Conservation (phyloP, 1,140 invertebrate species). For the Dryas iulia region DNA sequence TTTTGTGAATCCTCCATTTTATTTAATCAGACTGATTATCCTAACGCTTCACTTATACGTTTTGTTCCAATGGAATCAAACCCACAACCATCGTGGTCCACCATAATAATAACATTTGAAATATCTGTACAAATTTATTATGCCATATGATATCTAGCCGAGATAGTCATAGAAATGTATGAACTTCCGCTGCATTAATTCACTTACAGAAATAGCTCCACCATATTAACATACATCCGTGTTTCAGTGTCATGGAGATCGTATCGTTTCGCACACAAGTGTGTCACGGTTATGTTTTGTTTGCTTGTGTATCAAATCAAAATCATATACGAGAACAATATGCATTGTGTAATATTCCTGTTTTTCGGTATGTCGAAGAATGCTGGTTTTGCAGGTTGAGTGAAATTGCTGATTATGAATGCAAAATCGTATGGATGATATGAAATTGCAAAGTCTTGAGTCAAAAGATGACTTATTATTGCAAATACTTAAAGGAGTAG, state of each 20-base stretch:
- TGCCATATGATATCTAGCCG: too few relatives aligned
- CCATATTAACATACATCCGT: constrained; percentile 29
- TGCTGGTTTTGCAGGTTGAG: not conserved
- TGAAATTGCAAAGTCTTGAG: not conserved
- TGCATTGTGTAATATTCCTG: constrained; percentile 6
- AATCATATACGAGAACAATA: constrained; percentile 12
- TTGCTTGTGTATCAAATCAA: constrained; percentile 12
- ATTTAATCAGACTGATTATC: too few relatives aligned
- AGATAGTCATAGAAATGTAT: not conserved
- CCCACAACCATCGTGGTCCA: not conserved
- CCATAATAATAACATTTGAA: too few relatives aligned
- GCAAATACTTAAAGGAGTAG: too few relatives aligned
- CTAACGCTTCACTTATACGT: too few relatives aligned
- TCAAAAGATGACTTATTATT: too few relatives aligned
- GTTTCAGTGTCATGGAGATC: constrained; percentile 26
- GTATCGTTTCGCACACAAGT: constrained; percentile 29
- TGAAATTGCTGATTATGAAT: not conserved
- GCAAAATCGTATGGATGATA: not conserved
- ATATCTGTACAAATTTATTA: too few relatives aligned
- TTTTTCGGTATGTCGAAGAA: not conserved
- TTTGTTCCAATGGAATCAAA: too few relatives aligned
- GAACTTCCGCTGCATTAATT: constrained; percentile 2
- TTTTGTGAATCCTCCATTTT: too few relatives aligned
- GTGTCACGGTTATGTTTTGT: constrained; percentile 29
- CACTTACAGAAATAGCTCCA: constrained; percentile 15